Evolutionary conservation across 2,113 vertebrate species (phyloP), one percentile per base, ranked within the genome.

Genomic region (Anoplopoma fimbria): DNA sequence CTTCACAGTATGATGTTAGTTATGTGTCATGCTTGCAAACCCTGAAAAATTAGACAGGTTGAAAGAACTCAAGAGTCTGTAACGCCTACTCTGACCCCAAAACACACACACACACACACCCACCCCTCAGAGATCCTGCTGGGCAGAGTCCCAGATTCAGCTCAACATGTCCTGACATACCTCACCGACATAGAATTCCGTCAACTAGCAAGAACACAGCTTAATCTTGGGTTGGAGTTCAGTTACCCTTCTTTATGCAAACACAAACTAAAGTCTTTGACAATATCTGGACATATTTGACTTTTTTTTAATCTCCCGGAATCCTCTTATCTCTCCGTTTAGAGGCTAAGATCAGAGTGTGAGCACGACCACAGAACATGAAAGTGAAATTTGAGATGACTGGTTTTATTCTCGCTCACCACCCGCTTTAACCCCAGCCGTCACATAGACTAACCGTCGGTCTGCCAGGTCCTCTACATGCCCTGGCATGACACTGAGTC

Each of bases 101-200:
- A 29, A 33, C n/a, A 13, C 53, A 23, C 69, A 34, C 69, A 27
- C 69, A 51, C 62, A 55, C 62, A 27, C 47, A 81, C 47, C 67
- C 62, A 76, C 53, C n/a, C 71, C 65, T 67, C 31, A 47, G 1
- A 64, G 1, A 58, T 80, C 57, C 53, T 72, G 75, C 64, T 58
- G 14, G 34, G 51, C 36, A 21, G 40, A 60, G 62, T 62, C 60
- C 21, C 61, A 83, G 57, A 29, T 61, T 83, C 51, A 73, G 38
- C 79, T 71, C 31, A 74, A 88, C 87, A 72, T 89, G 90, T 80
- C 75, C 68, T 31, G 63, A 84, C 87, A 88, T 27, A 81, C 36
- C 81, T 58, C 76, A 15, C 14, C 53, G 40, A n/a, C 53, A 57
- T 33, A 19, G n/a, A 65, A 47, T 49, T 12, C 47, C 65, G 19